These are phyloP conservation scores for Heliconius himera DNA, from an alignment of 1,140 invertebrate species.

Conservation along the genomic window DNA sequence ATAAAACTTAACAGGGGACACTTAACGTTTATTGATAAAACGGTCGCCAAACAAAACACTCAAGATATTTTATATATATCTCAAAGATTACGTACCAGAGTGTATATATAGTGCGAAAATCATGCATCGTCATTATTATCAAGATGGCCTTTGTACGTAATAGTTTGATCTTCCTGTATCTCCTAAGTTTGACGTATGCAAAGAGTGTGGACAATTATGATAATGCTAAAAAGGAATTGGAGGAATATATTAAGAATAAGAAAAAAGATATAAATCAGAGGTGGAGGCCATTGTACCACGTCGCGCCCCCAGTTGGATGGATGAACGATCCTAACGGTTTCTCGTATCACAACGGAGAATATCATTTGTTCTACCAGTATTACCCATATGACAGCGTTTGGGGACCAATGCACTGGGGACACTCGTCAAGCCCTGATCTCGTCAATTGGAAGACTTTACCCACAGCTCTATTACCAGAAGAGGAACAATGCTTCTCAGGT, in stretches of 20 bases:
- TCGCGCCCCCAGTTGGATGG: constrained; percentile 71
- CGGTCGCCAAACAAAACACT: constrained; percentile 44
- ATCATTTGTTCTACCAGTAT: constrained; percentile 75
- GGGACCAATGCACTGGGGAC: constrained; percentile 78
- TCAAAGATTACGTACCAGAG: constrained; percentile 9
- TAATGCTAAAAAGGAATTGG: constrained; percentile 50
- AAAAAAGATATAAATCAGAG: constrained; percentile 56
- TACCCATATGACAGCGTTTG: constrained; percentile 68
- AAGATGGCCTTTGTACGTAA: constrained; percentile 25
- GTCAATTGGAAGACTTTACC: constrained; percentile 71
- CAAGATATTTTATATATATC: constrained; percentile 36
- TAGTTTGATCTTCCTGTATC: constrained; percentile 20
- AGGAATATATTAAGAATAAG: constrained; percentile 60
- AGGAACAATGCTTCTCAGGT: constrained; percentile 75
- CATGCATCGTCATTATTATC: constrained; percentile 17
- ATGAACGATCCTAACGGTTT: constrained; percentile 80
- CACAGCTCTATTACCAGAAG: constrained; percentile 71
- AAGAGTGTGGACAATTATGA: constrained; percentile 37
- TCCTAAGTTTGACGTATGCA: constrained; percentile 12
- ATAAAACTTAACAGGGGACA: constrained; percentile 2
- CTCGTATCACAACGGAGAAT: constrained; percentile 65
- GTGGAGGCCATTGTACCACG: constrained; percentile 63
- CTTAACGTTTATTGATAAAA: constrained; percentile 10
- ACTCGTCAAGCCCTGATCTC: constrained; percentile 64
- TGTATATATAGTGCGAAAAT: constrained; percentile 36